These are phyloP conservation scores for Cacatua alba DNA, from an alignment of 2,113 vertebrate species.

Conservation along the genomic window DNA sequence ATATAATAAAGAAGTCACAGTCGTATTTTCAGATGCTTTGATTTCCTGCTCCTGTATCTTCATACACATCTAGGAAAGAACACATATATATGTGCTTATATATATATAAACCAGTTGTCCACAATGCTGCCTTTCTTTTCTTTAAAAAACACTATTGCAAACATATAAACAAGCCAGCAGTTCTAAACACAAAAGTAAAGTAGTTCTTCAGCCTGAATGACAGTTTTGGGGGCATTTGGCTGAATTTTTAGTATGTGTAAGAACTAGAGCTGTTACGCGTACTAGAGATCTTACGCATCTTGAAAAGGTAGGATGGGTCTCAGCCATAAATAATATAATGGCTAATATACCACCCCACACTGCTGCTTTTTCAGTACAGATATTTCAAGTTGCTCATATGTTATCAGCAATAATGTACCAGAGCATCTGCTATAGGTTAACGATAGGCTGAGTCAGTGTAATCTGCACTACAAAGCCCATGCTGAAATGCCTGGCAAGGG, in stretches of 20 bases:
- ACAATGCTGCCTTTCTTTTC: not conserved
- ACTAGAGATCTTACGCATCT: not conserved
- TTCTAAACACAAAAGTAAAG: not conserved
- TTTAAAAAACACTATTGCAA: not conserved
- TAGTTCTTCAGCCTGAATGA: not conserved
- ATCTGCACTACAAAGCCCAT: not conserved
- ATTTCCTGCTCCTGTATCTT: not conserved
- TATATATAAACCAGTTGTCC: not conserved
- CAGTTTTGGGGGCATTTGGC: not conserved
- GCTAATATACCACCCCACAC: not conserved
- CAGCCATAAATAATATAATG: not conserved
- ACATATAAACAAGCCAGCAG: not conserved
- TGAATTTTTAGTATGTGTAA: not conserved
- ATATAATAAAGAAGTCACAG: not conserved
- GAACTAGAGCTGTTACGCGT: not conserved
- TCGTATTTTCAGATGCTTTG: not conserved
- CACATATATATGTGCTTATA: not conserved
- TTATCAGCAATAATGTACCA: not conserved
- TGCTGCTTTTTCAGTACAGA: not conserved
- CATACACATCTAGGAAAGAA: slow-evolving; percentile 44
- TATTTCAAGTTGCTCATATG: not conserved
- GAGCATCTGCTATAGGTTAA: not conserved
- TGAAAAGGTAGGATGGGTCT: not conserved
- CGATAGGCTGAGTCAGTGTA: not conserved
- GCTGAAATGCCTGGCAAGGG: not conserved